A percentile compares a stretch with the other conserved stretches of the same genome.
phyloP scores from a whole-genome alignment of 2,113 vertebrate species.

The Percopsis transmontana region DNA sequence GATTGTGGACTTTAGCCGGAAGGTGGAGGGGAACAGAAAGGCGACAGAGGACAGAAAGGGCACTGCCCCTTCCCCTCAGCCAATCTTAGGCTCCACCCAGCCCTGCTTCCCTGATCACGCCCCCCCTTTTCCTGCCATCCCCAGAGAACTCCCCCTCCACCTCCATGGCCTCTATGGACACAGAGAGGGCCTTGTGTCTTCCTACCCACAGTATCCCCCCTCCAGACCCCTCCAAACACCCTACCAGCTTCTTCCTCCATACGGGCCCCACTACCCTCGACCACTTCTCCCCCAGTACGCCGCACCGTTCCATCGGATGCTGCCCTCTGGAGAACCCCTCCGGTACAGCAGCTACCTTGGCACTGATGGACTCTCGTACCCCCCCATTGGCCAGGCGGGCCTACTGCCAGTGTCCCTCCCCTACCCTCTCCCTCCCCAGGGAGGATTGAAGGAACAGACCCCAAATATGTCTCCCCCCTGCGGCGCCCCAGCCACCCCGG shows the following conservation, averaged over 20 bases:
- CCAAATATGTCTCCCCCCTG: slow-evolving; percentile 66
- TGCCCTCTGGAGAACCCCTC: slow-evolving; percentile 60
- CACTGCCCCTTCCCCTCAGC: slow-evolving; percentile 36
- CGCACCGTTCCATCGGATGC: slow-evolving; percentile 56
- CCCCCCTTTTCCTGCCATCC: slow-evolving; percentile 7
- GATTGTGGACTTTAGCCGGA: slow-evolving; percentile 73
- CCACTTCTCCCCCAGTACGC: slow-evolving; percentile 70
- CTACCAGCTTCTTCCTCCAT: slow-evolving; percentile 71
- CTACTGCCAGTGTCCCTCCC: slow-evolving; percentile 57
- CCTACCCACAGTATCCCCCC: slow-evolving; percentile 69
- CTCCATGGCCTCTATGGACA: slow-evolving; percentile 69
- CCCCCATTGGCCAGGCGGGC: slow-evolving; percentile 43
- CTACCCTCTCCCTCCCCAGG: slow-evolving; percentile 46
- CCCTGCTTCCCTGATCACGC: neutral
- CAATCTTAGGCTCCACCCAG: slow-evolving; percentile 29
- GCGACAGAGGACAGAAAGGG: slow-evolving; percentile 19
- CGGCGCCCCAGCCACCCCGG: slow-evolving; percentile 60
- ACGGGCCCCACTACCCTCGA: slow-evolving; percentile 57
- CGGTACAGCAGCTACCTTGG: slow-evolving; percentile 55
- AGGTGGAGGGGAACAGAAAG: slow-evolving; percentile 24
- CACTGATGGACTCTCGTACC: slow-evolving; percentile 60
- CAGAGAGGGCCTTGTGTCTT: slow-evolving; percentile 68
- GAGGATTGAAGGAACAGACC: slow-evolving; percentile 67
- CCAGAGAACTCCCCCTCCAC: slow-evolving; percentile 60
- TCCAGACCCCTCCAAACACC: slow-evolving; percentile 59